Evolutionary conservation across 2,888 invertebrate species (phyloP), one percentile per base, ranked within the genome.

Genomic region (Drosophila anceps): DNA sequence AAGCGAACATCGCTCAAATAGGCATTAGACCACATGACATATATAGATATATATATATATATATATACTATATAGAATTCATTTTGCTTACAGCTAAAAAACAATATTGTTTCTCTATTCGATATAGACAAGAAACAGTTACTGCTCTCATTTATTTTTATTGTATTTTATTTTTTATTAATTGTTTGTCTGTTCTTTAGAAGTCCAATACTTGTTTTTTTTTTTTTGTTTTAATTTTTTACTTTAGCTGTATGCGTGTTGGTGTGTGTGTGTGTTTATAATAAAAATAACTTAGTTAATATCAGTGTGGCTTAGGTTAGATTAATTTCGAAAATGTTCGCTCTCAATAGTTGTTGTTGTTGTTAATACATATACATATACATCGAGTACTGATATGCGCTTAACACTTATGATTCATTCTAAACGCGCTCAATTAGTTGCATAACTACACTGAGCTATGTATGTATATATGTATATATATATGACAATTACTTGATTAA

Each of bases 1-100:
- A 87, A 91, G 91, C 91, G 91, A 91, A 91, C 90, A 91, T 91
- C 91, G 91, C 91, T 91, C 84, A 91, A 80, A 76, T 80, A 83
- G 81, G 73, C 76, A 27, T 54, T 81, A 78, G 69, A 84, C 83
- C 79, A 79, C 77, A 76, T 83, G 67, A 75, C 70, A 76, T 69
- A 82, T 71, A 71, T 68, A 69, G 20, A 53, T 37, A 35, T 53
- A 53, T 24, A 51, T 51, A 35, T 8, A 15, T 33, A 64, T 51
- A 69, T 65, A 65, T 63, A 69, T 51, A 15, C 27, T 54, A 54
- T 54, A 54, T 54, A 37, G 50, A 50, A 20, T 64, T 57, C 18
- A 51, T 50, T 66, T 53, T 39, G 44, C 53, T 66, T 66, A 63
- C 13, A 18, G 35, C 76, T 76, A 69, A 65, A 9, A 31, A 76